Conservation (phyloP, 2,797 vertebrate genomes). For the Smutsia temminckii region DNA sequence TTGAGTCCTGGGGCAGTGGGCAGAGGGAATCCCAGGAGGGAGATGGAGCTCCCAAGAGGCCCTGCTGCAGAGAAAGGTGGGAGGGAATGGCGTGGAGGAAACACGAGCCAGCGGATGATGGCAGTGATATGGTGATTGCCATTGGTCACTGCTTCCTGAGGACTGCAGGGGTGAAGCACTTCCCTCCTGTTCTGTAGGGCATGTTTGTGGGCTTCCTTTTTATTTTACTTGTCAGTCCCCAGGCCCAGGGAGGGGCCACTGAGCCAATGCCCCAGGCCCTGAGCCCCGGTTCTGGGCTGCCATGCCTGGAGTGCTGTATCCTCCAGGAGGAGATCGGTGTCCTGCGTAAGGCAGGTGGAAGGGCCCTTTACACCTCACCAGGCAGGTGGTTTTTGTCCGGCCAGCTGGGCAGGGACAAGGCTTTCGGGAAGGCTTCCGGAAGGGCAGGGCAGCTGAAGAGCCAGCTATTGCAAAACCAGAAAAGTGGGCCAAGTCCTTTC, state of each 20-base stretch:
- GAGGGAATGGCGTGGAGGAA: not conserved
- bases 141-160: not conserved
- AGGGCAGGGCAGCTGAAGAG: not conserved
- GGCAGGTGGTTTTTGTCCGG: not conserved
- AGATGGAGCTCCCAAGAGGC: not conserved
- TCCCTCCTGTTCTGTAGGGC: not conserved
- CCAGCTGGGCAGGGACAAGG: not conserved
- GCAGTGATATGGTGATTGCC: not conserved
- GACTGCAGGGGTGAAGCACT: not conserved
- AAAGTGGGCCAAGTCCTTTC: not conserved
- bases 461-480: not conserved
- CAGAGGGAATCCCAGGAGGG: not conserved
- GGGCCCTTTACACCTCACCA: not conserved
- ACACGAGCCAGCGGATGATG: no score
- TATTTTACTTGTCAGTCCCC: not conserved
- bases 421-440: not conserved
- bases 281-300: not conserved
- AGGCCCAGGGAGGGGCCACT: not conserved
- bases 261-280: not conserved
- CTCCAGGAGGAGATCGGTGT: not conserved
- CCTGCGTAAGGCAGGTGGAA: not conserved
- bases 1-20: not conserved
- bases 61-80: not conserved
- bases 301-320: accelerated
- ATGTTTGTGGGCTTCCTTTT: not conserved